Evolutionary conservation across 2,113 vertebrate genomes (phyloP).

Genomic region (Aspiorhynchus laticeps): DNA sequence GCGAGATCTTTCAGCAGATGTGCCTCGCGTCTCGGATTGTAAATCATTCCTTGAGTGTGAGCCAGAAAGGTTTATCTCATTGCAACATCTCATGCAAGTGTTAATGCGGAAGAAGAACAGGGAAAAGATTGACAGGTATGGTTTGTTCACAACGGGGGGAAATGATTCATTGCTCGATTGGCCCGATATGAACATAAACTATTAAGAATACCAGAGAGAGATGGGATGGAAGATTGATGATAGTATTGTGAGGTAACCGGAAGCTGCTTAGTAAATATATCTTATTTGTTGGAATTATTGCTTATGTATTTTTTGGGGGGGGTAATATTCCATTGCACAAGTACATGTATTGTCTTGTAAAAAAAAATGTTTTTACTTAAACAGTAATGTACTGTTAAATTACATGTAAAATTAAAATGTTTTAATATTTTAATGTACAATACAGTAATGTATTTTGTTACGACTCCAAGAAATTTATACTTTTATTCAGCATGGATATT

Average conservation of each 20-base stretch:
- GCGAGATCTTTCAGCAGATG: conserved; percentile 7
- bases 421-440: background rate
- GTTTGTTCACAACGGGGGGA: background rate
- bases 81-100: background rate
- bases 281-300: background rate
- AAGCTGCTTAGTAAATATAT: background rate
- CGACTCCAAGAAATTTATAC: background rate
- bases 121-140: background rate
- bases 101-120: conserved; percentile 27
- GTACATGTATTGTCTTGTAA: background rate
- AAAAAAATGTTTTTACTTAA: background rate
- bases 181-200: background rate
- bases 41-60: conserved; percentile 12
- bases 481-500: too few species aligned
- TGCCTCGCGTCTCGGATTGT: background rate
- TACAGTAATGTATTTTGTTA: background rate
- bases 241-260: background rate
- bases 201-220: background rate
- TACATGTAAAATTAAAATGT: background rate
- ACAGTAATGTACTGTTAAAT: background rate
- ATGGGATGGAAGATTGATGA: background rate
- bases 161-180: background rate
- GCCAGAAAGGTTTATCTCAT: conserved; percentile 22
- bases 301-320: background rate
- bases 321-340: background rate